Evolutionary conservation across 2,113 vertebrate species (phyloP).

Genomic region (Sturnus vulgaris): DNA sequence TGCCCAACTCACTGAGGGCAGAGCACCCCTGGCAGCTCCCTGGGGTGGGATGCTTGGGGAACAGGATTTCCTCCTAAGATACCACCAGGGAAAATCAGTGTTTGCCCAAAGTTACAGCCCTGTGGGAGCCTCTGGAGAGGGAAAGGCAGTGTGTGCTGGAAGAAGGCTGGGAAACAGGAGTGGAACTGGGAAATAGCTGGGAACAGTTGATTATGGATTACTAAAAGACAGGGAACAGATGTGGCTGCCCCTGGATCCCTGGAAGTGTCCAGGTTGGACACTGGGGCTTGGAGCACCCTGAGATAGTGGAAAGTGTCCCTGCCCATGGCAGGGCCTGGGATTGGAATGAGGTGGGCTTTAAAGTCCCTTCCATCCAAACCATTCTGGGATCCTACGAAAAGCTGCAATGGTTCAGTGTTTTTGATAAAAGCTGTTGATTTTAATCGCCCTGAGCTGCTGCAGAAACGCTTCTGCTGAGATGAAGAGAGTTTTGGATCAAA

Average conservation of each 20-base stretch:
- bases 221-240: not conserved
- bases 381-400: too few species aligned
- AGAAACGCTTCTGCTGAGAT: not conserved
- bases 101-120: not conserved
- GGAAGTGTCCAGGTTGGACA: rapidly evolving
- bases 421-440: not conserved
- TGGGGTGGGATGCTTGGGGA: not conserved
- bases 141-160: not conserved
- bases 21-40: not conserved
- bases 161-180: not conserved
- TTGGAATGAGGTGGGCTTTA: rapidly evolving
- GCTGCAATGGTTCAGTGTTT: rapidly evolving
- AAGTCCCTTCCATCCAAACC: not conserved
- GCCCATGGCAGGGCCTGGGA: not conserved
- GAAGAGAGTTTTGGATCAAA: not conserved
- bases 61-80: not conserved
- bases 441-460: not conserved
- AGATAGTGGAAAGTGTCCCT: not conserved
- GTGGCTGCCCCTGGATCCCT: not conserved
- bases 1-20: not conserved
- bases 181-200: not conserved
- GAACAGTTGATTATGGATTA: not conserved
- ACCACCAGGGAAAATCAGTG: not conserved
- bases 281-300: not conserved
- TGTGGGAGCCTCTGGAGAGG: not conserved